Evolutionary conservation across 2,888 invertebrate species (phyloP).

Genomic region (Diarsia rubi): DNA sequence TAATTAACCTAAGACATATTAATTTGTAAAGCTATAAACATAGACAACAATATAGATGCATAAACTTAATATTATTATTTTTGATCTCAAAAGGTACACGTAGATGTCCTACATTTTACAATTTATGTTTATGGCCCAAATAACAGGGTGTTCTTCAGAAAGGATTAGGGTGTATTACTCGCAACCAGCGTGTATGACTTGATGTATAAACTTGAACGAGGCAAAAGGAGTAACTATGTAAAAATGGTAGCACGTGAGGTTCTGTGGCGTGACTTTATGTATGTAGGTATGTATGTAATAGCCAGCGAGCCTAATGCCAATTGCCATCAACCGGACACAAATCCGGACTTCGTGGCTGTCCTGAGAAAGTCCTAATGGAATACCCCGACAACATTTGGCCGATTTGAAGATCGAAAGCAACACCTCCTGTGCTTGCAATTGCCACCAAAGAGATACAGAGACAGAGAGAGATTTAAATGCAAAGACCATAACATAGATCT

Average conservation of each 20-base stretch:
- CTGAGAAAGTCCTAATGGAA: too few species aligned
- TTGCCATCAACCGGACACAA: neutral
- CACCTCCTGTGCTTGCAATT: neutral
- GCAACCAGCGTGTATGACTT: too few species aligned
- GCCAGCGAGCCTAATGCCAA: neutral
- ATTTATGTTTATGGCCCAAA: neutral
- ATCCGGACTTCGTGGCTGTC: neutral
- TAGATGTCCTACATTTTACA: neutral
- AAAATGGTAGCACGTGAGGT: too few species aligned
- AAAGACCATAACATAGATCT: conserved; percentile 6
- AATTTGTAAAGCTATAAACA: conserved; percentile 25
- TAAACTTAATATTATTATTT: neutral
- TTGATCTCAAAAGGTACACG: neutral
- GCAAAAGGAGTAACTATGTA: too few species aligned
- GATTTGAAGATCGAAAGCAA: neutral
- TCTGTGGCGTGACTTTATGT: too few species aligned
- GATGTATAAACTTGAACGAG: too few species aligned
- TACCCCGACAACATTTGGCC: neutral
- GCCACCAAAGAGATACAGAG: neutral
- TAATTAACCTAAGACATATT: conserved; percentile 50
- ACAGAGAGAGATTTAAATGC: conserved; percentile 3
- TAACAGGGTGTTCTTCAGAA: neutral
- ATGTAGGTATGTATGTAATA: neutral
- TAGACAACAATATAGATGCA: conserved; percentile 3
- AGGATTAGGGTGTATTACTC: too few species aligned